phyloP scores from a whole-genome alignment of 2,797 vertebrate species.

The Hydrocynus forskahlii region DNA sequence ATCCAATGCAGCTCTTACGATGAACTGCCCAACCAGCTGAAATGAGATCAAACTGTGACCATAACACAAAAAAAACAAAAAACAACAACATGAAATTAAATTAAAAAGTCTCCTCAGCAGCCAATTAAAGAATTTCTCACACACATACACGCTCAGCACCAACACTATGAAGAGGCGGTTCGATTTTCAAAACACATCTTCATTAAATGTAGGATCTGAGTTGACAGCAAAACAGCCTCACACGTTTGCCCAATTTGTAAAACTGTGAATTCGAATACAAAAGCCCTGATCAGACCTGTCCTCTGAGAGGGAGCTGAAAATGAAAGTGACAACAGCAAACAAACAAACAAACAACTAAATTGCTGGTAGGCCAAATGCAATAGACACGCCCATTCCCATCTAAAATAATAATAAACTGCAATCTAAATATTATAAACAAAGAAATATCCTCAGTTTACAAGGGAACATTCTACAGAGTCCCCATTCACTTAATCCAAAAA shows the following conservation, averaged over 20 bases:
- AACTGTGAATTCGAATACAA: constrained; percentile 14
- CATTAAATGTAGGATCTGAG: constrained; percentile 41
- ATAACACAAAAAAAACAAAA: neutral
- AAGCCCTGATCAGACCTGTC: constrained; percentile 15
- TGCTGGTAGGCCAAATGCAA: constrained; percentile 2
- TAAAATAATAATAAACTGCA: neutral
- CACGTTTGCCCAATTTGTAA: constrained; percentile 31
- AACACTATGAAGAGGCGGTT: constrained; percentile 21
- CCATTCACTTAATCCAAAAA: neutral
- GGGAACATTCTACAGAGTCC: too few species aligned
- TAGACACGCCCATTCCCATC: neutral
- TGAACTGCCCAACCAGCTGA: constrained; percentile 19
- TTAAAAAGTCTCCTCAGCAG: neutral
- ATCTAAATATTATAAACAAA: neutral
- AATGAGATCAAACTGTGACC: constrained; percentile 3
- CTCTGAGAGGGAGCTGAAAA: constrained; percentile 17
- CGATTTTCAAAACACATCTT: constrained; percentile 35
- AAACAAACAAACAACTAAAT: constrained; percentile 26
- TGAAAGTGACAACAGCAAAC: constrained; percentile 16
- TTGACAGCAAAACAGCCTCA: constrained; percentile 25
- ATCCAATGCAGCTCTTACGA: neutral
- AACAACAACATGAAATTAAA: neutral
- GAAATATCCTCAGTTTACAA: neutral
- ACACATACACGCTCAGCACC: constrained; percentile 20
- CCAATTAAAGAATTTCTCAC: constrained; percentile 37